Percentiles rank a stretch among this genome's conserved stretches.
These are phyloP conservation scores for Neodiprion lecontei DNA, from an alignment of 1,140 invertebrate genomes.

Conservation along the genomic window DNA sequence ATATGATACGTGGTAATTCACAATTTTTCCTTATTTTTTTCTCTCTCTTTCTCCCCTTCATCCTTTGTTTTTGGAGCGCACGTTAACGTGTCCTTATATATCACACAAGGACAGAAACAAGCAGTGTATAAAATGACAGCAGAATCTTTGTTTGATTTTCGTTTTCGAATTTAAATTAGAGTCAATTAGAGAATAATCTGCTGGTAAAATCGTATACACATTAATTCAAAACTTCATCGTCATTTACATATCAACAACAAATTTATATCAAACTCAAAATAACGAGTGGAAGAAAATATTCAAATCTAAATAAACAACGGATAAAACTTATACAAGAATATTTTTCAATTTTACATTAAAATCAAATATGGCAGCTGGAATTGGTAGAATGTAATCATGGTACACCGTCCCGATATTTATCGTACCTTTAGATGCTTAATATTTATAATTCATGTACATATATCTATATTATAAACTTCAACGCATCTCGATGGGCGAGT, in stretches of 20 bases:
- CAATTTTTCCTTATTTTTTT: background rate
- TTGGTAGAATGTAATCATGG: background rate
- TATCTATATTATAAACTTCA: background rate
- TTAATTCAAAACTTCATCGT: too few relatives aligned
- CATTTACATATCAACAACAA: too few relatives aligned
- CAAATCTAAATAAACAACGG: background rate
- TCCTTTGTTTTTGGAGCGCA: background rate
- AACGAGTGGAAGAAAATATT: too few relatives aligned
- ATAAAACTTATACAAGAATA: background rate
- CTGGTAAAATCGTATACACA: too few relatives aligned
- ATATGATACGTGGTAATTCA: background rate
- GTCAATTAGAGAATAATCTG: too few relatives aligned
- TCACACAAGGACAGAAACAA: background rate
- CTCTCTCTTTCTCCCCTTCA: background rate
- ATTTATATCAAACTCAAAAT: background rate
- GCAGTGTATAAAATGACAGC: background rate
- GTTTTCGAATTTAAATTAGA: background rate
- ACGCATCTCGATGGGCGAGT: conserved; percentile 4
- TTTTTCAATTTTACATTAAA: background rate
- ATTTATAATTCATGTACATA: conserved; percentile 3
- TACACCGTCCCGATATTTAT: background rate
- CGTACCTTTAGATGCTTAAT: background rate
- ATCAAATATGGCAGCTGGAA: background rate
- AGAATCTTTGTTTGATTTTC: background rate
- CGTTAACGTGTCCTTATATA: background rate